These are phyloP conservation scores for Actinia equina DNA, from an alignment of 64 coral and sea anemone genomes.

Conservation along the genomic window DNA sequence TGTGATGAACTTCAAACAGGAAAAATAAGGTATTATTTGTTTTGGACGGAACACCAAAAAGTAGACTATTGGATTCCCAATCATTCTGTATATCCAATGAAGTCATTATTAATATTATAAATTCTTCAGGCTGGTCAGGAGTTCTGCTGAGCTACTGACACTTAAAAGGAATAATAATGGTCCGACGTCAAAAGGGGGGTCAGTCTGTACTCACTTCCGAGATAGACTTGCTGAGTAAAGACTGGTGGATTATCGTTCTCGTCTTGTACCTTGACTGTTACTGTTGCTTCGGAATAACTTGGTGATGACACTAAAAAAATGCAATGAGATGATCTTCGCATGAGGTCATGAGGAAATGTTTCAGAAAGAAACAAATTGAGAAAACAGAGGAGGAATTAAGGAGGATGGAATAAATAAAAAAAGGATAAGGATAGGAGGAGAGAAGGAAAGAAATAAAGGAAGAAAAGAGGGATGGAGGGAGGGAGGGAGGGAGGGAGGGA, in stretches of 20 bases:
- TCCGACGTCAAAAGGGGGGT: neutral
- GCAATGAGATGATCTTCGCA: neutral
- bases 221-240: constrained; percentile 24
- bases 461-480: neutral
- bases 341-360: neutral
- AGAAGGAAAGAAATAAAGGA: neutral
- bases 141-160: no score
- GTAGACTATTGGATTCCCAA: no score
- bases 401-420: neutral
- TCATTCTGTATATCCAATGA: no score
- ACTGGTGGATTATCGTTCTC: constrained; percentile 14
- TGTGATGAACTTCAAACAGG: neutral
- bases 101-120: no score
- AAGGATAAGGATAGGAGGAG: neutral
- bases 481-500: neutral
- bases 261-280: constrained; percentile 22
- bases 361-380: neutral
- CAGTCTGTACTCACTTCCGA: neutral
- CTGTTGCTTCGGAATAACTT: constrained; percentile 9
- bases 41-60: no score
- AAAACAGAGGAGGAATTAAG: neutral
- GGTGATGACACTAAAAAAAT: neutral
- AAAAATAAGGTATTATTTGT: neutral
- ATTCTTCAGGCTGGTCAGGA: no score
- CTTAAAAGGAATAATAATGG: no score